phyloP scores from a whole-genome alignment of 2,797 vertebrate species.

The Hafferia zeledoni region DNA sequence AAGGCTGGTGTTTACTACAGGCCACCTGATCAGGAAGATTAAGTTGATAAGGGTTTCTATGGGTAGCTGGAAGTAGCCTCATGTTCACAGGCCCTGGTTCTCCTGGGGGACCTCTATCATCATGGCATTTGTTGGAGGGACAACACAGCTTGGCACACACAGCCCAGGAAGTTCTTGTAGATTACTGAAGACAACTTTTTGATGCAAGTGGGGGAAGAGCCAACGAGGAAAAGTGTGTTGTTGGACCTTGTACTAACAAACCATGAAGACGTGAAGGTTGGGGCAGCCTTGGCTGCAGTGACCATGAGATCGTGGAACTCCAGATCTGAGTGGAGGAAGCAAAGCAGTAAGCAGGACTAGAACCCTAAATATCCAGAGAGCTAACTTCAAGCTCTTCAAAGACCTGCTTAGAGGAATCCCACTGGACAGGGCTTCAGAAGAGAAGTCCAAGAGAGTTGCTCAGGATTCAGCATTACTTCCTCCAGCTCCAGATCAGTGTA shows the following conservation, averaged over 20 bases:
- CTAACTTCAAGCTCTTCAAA: not conserved
- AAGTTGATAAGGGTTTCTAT: not conserved
- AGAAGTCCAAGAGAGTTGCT: not conserved
- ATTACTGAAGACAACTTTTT: not conserved
- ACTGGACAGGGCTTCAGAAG: not conserved
- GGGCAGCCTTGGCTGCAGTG: not conserved
- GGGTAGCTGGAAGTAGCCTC: not conserved
- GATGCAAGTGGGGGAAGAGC: not conserved
- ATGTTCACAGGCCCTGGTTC: not conserved
- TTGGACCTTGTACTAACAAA: not conserved
- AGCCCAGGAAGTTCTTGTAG: not conserved
- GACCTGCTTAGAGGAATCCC: not conserved
- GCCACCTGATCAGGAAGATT: not conserved
- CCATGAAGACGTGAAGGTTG: not conserved
- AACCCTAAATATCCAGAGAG: not conserved
- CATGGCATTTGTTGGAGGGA: not conserved
- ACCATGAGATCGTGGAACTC: not conserved
- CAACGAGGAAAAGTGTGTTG: not conserved
- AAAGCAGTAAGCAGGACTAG: not conserved
- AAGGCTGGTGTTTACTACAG: not conserved
- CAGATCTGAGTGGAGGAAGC: not conserved
- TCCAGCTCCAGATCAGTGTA: not conserved
- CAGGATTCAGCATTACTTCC: not conserved
- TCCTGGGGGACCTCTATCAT: not conserved
- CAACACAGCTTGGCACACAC: rapidly evolving